Evolutionary conservation across 2,888 invertebrate species (phyloP).

Genomic region (Trissolcus japonicus): DNA sequence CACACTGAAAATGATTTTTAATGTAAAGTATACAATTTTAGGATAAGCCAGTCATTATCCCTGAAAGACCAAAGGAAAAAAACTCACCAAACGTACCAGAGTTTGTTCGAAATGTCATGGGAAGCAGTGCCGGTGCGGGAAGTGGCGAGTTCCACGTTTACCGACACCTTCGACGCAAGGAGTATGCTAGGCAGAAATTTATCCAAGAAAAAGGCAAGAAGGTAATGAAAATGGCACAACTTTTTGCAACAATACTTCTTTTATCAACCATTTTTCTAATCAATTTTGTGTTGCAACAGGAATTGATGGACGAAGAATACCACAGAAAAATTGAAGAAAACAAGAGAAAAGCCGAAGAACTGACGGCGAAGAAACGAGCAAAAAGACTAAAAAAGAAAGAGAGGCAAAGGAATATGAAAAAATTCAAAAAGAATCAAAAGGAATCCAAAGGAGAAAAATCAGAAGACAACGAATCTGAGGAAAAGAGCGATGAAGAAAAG

Average conservation of each 20-base stretch:
- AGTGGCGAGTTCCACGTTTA: conserved; percentile 99
- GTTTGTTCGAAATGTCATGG: conserved; percentile 99
- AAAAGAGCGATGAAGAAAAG: conserved; percentile 70
- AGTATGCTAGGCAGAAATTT: conserved; percentile 96
- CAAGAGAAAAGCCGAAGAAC: conserved; percentile 83
- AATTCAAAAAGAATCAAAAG: conserved; percentile 64
- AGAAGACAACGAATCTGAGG: conserved; percentile 66
- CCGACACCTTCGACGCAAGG: conserved; percentile 94
- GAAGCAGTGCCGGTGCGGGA: conserved; percentile 99
- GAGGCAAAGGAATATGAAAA: conserved; percentile 73
- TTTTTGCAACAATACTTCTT: too few relatives aligned
- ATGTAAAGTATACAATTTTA: conserved; percentile 70
- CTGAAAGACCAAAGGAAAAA: conserved; percentile 87
- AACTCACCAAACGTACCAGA: conserved; percentile 89
- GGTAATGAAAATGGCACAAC: conserved; percentile 75
- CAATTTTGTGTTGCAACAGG: conserved; percentile 78
- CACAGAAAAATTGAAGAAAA: conserved; percentile 88
- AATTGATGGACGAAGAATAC: conserved; percentile 89
- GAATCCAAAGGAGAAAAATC: conserved; percentile 29
- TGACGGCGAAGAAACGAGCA: conserved; percentile 93
- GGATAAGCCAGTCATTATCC: conserved; percentile 93
- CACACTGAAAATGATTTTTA: background rate
- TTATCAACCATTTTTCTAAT: too few relatives aligned
- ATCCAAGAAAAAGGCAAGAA: conserved; percentile 92
- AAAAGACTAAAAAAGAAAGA: conserved; percentile 90